Percentiles rank a stretch among this genome's conserved stretches.
These are phyloP conservation scores for Pyxicephalus adspersus DNA, from an alignment of 2,113 vertebrate genomes.

Conservation along the genomic window DNA sequence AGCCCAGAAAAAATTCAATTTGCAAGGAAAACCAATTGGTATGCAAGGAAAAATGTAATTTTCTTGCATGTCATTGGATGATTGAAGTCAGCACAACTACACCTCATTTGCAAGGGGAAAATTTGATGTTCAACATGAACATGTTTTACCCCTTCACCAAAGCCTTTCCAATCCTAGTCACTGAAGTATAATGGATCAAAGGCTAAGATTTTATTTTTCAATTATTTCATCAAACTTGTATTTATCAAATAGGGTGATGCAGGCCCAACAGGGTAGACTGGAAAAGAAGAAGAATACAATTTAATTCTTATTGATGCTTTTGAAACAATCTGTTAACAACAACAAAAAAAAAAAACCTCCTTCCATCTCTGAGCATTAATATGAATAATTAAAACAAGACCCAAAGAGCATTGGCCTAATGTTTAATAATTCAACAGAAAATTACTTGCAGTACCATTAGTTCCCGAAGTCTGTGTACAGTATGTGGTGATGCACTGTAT, in stretches of 20 bases:
- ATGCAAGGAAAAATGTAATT: no score
- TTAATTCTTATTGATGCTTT: neutral
- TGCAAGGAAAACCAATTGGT: no score
- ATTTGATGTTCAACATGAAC: no score
- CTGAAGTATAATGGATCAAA: neutral
- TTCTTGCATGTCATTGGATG: no score
- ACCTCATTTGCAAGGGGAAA: no score
- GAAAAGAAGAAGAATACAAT: neutral
- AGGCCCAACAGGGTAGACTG: neutral
- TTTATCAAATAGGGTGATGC: neutral
- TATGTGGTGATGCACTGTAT: constrained; percentile 15
- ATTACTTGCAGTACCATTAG: constrained; percentile 49
- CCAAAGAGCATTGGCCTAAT: constrained; percentile 44
- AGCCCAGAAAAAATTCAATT: no score
- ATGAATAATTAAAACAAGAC: constrained; percentile 48
- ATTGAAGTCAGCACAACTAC: no score
- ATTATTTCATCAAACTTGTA: neutral
- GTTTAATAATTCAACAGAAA: constrained; percentile 54
- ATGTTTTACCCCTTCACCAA: no score
- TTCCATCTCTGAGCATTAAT: constrained; percentile 20
- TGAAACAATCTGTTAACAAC: neutral
- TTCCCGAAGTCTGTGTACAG: constrained; percentile 35
- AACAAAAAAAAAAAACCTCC: constrained; percentile 11
- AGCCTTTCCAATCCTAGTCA: neutral
- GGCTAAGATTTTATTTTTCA: neutral